These are phyloP conservation scores for Brachyistius frenatus DNA, from an alignment of 2,113 vertebrate genomes.

Conservation along the genomic window DNA sequence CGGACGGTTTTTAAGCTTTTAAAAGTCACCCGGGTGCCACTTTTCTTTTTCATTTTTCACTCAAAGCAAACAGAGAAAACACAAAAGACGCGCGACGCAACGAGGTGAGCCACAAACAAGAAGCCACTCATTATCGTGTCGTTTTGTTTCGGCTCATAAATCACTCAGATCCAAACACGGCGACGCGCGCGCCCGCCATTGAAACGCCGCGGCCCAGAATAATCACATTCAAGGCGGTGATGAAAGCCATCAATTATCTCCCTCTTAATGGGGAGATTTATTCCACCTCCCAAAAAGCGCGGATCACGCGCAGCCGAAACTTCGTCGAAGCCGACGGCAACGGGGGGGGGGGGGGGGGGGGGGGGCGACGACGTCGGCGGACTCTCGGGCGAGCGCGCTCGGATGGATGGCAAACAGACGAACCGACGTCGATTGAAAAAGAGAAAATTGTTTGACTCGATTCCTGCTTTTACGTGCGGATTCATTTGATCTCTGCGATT, in stretches of 20 bases:
- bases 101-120: slow-evolving; percentile 54
- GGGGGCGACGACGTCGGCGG: slow-evolving; percentile 25
- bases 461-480: slow-evolving; percentile 3
- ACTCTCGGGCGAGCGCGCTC: slow-evolving; percentile 12
- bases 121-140: slow-evolving; percentile 63
- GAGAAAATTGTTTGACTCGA: slow-evolving; percentile 28
- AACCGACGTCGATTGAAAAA: slow-evolving; percentile 41
- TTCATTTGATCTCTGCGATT: no score
- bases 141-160: slow-evolving; percentile 63
- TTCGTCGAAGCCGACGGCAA: slow-evolving; percentile 43
- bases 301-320: slow-evolving; percentile 45
- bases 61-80: slow-evolving; percentile 37
- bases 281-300: slow-evolving; percentile 64
- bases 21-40: slow-evolving; percentile 27
- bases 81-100: background rate
- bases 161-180: slow-evolving; percentile 59
- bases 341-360: slow-evolving; percentile 7
- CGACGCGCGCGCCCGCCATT: slow-evolving; percentile 49
- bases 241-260: slow-evolving; percentile 80
- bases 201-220: slow-evolving; percentile 63
- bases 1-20: background rate
- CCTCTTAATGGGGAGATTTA: slow-evolving; percentile 66
- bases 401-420: slow-evolving; percentile 25
- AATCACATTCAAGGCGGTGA: slow-evolving; percentile 63
- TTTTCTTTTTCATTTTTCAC: slow-evolving; percentile 28